Conservation (phyloP, 2,797 vertebrate genomes). For the Simalia tracyae region DNA sequence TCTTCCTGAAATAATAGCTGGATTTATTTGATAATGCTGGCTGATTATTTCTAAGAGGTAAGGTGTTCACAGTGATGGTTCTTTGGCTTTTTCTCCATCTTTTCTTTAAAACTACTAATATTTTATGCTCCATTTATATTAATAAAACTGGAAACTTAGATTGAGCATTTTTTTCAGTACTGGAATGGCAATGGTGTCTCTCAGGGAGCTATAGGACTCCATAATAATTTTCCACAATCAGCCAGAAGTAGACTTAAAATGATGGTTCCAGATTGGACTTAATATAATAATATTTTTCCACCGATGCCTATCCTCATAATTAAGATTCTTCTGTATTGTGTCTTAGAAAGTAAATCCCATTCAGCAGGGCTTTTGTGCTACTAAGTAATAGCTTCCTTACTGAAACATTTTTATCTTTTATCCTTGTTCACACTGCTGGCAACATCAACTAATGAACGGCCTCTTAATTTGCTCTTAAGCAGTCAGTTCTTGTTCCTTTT, state of each 20-base stretch:
- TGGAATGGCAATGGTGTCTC: neutral
- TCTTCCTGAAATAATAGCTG: constrained; percentile 5
- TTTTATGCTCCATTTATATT: neutral
- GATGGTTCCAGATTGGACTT: neutral
- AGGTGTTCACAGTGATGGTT: neutral
- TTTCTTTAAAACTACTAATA: neutral
- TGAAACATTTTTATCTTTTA: neutral
- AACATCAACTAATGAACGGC: neutral
- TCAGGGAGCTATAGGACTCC: neutral
- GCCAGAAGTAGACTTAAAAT: neutral
- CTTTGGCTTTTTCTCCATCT: neutral
- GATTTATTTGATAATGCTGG: neutral
- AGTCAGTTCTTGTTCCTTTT: neutral
- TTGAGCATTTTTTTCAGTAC: neutral
- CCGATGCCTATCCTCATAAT: no score
- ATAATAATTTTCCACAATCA: neutral
- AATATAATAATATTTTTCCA: neutral
- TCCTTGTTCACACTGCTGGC: neutral
- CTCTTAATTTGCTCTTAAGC: neutral
- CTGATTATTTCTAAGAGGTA: neutral
- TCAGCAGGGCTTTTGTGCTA: neutral
- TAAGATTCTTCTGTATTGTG: neutral
- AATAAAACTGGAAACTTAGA: neutral
- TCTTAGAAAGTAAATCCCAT: neutral
- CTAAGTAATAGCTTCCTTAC: neutral